phyloP scores from a whole-genome alignment of 2,888 invertebrate genomes.

The Clitarchus hookeri region DNA sequence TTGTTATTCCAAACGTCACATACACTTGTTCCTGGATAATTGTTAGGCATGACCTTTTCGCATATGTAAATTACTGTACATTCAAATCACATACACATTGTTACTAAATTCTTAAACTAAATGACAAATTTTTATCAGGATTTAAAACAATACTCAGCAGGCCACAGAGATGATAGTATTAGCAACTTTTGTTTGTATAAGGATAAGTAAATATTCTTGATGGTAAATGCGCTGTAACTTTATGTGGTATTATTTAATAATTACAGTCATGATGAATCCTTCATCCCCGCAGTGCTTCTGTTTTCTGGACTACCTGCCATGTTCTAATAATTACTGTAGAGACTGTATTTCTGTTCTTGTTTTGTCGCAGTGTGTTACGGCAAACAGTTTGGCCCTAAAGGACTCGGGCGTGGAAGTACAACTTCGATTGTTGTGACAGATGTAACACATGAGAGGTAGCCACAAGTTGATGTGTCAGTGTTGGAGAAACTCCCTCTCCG shows the following conservation, averaged over 20 bases:
- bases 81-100: too few species aligned
- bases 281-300: background rate
- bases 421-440: slow-evolving; percentile 83
- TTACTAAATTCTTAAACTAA: too few species aligned
- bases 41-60: too few species aligned
- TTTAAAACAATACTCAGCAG: too few species aligned
- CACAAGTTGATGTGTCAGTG: background rate
- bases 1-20: too few species aligned
- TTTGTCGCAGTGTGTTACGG: slow-evolving; percentile 83
- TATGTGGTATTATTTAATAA: background rate
- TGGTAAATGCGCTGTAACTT: background rate
- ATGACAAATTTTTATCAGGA: too few species aligned
- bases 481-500: background rate
- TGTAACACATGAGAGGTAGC: slow-evolving; percentile 79
- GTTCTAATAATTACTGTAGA: slow-evolving; percentile 26
- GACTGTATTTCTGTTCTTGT: slow-evolving; percentile 37
- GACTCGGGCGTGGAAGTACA: slow-evolving; percentile 91
- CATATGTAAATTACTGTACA: too few species aligned
- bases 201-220: too few species aligned
- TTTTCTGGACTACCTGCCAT: background rate
- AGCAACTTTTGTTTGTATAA: too few species aligned
- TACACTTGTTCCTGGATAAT: too few species aligned
- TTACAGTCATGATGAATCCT: background rate
- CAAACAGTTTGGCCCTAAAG: slow-evolving; percentile 92
- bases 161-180: too few species aligned